phyloP scores from a whole-genome alignment of 2,888 invertebrate species.

The Perizoma flavofasciatum region DNA sequence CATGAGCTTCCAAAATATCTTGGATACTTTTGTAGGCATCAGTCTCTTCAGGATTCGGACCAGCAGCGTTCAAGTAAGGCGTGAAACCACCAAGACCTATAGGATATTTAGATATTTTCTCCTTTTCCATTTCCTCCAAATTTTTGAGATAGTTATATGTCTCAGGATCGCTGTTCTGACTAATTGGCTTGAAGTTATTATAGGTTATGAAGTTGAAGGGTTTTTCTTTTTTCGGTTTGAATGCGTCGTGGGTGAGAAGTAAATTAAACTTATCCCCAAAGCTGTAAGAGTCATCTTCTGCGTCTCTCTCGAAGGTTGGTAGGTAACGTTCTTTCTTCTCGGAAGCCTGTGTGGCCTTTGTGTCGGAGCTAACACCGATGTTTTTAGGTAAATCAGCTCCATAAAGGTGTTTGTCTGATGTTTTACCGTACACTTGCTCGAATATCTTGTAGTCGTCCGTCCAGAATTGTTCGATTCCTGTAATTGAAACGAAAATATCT shows the following conservation, averaged over 20 bases:
- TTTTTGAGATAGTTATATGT: constrained; percentile 69
- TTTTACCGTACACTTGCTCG: constrained; percentile 72
- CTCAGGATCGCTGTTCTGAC: constrained; percentile 63
- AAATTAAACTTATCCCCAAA: constrained; percentile 53
- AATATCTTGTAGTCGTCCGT: constrained; percentile 73
- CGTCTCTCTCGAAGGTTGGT: constrained; percentile 42
- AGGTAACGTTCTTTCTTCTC: constrained; percentile 60
- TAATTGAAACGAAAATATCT: constrained; percentile 30
- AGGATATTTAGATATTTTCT: constrained; percentile 48
- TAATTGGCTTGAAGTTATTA: constrained; percentile 64
- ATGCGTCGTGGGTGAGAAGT: constrained; percentile 35
- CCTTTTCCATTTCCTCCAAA: constrained; percentile 55
- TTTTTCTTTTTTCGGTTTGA: constrained; percentile 43
- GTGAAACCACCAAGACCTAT: constrained; percentile 49
- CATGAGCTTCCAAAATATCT: constrained; percentile 70
- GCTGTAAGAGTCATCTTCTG: constrained; percentile 46
- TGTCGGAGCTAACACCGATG: constrained; percentile 45
- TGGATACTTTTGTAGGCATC: constrained; percentile 67
- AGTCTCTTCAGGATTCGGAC: constrained; percentile 50
- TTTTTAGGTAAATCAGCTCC: constrained; percentile 59
- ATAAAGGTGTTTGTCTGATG: constrained; percentile 71
- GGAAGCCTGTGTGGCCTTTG: constrained; percentile 49
- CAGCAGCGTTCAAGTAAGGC: constrained; percentile 45
- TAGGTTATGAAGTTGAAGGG: constrained; percentile 63
- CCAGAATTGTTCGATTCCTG: constrained; percentile 73